Evolutionary conservation across 2,888 invertebrate genomes (phyloP).

Genomic region (Dryococelus australis): DNA sequence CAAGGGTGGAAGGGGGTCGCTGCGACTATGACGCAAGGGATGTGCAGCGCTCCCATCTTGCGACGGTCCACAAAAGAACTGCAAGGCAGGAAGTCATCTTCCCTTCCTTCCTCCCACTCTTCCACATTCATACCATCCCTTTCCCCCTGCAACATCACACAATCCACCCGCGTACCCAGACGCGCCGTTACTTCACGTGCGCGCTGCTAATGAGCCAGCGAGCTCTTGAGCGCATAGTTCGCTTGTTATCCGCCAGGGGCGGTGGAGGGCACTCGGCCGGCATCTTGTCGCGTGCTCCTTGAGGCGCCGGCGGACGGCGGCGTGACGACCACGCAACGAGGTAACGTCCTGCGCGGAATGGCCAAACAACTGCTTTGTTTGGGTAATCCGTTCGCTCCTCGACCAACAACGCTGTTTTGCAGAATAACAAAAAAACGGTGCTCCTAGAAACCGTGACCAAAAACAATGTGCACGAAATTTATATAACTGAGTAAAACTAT

Average conservation of each 20-base stretch:
- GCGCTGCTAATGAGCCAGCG: constrained; percentile 3
- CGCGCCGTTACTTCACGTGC: not conserved
- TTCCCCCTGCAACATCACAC: too few species aligned
- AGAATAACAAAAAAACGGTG: too few species aligned
- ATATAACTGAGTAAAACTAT: too few species aligned
- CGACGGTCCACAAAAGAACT: not conserved
- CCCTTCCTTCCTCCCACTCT: not conserved
- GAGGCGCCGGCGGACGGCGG: too few species aligned
- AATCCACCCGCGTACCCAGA: not conserved
- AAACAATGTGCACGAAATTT: too few species aligned
- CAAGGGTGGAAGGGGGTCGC: not conserved
- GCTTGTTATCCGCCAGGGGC: not conserved
- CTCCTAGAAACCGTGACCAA: too few species aligned
- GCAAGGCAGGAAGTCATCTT: not conserved
- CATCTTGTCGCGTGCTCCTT: not conserved
- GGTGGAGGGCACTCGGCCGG: not conserved
- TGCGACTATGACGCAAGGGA: not conserved
- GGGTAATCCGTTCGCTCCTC: too few species aligned
- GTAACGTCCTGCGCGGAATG: too few species aligned
- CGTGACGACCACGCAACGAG: too few species aligned
- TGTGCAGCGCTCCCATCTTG: not conserved
- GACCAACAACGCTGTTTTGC: too few species aligned
- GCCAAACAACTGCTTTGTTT: too few species aligned
- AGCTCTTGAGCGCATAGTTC: not conserved
- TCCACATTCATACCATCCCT: not conserved